A percentile compares a stretch with the other conserved stretches of the same genome.
Evolutionary conservation across 1,140 invertebrate species (phyloP).

Genomic region (Gryllus bimaculatus): DNA sequence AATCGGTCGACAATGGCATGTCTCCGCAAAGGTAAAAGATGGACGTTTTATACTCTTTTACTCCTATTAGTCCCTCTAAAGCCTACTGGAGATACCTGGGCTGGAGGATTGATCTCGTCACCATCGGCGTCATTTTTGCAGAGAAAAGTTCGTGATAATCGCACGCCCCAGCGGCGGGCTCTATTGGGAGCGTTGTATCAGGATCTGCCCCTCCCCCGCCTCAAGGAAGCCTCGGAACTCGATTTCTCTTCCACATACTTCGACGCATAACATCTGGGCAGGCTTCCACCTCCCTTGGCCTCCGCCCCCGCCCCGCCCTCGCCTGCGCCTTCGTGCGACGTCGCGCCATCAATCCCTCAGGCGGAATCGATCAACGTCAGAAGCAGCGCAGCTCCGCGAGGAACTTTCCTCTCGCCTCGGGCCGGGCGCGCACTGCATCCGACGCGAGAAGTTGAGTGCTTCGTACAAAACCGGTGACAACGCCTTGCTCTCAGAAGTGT

Average conservation of each 20-base stretch:
- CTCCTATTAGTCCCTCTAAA: too few relatives aligned
- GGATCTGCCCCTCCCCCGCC: not conserved
- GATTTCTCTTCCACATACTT: not conserved
- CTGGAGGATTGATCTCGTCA: too few relatives aligned
- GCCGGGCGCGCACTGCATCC: not conserved
- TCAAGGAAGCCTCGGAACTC: not conserved
- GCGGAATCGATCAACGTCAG: not conserved
- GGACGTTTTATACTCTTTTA: too few relatives aligned
- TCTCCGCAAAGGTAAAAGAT: too few relatives aligned
- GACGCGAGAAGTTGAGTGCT: not conserved
- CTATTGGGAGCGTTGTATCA: too few relatives aligned
- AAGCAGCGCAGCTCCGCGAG: not conserved
- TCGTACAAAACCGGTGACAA: not conserved
- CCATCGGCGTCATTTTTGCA: too few relatives aligned
- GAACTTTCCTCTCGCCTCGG: not conserved
- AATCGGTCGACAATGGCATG: too few relatives aligned
- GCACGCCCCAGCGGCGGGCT: too few relatives aligned
- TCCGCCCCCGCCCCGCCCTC: too few relatives aligned
- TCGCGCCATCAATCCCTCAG: not conserved
- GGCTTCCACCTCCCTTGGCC: not conserved
- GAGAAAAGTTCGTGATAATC: too few relatives aligned
- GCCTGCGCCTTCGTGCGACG: too few relatives aligned
- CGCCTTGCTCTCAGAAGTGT: not conserved
- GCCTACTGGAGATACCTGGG: too few relatives aligned
- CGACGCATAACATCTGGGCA: not conserved